Evolutionary conservation across 2,888 invertebrate genomes (phyloP).

Genomic region (Acleris cristana): DNA sequence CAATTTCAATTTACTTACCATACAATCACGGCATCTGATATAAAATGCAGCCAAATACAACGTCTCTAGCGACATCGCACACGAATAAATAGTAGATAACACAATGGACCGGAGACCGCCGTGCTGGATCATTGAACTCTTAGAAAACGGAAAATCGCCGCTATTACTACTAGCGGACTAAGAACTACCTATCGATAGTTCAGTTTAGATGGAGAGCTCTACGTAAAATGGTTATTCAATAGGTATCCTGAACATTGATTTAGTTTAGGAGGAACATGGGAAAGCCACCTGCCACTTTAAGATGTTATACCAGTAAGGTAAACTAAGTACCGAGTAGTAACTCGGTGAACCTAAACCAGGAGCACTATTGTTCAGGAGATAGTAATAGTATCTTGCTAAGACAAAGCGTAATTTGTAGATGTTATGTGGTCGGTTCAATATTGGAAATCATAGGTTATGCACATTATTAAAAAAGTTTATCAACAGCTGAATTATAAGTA

Average conservation of each 20-base stretch:
- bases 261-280: not conserved
- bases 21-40: not conserved
- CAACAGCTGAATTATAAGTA: too few species aligned
- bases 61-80: not conserved
- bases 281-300: not conserved
- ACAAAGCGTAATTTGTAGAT: too few species aligned
- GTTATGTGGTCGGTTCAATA: too few species aligned
- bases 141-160: conserved; percentile 46
- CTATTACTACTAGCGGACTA: conserved; percentile 40
- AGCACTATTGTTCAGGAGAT: too few species aligned
- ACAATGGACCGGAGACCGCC: conserved; percentile 43
- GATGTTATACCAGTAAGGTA: not conserved
- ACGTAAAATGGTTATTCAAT: conserved; percentile 8
- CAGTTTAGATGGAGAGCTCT: not conserved
- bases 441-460: too few species aligned
- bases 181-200: conserved; percentile 10
- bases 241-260: not conserved
- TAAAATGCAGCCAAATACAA: conserved; percentile 18
- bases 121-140: conserved; percentile 47
- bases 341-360: not conserved
- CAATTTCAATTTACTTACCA: not conserved
- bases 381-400: too few species aligned
- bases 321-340: not conserved
- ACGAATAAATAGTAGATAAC: conserved; percentile 35
- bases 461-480: too few species aligned